phyloP scores from a whole-genome alignment of 2,113 vertebrate genomes.

The Etheostoma spectabile region DNA sequence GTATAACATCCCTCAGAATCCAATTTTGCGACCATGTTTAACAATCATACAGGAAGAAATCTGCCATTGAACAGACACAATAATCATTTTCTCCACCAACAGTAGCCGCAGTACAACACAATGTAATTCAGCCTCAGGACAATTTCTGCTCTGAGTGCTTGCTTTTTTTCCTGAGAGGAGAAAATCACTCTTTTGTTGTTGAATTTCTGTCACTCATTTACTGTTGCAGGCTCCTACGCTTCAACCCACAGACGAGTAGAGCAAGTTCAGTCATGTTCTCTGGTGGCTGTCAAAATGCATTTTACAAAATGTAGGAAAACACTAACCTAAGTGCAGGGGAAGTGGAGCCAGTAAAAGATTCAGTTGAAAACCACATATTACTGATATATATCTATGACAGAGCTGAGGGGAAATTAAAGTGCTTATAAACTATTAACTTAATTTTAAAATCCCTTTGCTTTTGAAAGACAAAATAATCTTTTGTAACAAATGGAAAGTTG shows the following conservation, averaged over 20 bases:
- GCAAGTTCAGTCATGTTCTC: slow-evolving; percentile 53
- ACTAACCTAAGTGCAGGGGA: slow-evolving; percentile 18
- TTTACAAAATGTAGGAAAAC: slow-evolving; percentile 39
- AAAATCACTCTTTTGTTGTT: slow-evolving; percentile 37
- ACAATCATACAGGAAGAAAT: background rate
- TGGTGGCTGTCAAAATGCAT: slow-evolving; percentile 57
- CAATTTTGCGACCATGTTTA: background rate
- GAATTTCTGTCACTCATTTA: slow-evolving; percentile 38
- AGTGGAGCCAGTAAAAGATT: background rate
- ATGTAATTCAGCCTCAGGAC: slow-evolving; percentile 23
- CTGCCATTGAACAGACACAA: background rate
- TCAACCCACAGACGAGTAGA: slow-evolving; percentile 45
- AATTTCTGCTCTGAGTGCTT: slow-evolving; percentile 11
- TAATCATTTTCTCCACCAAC: slow-evolving; percentile 1
- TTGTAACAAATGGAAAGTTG: too few relatives aligned
- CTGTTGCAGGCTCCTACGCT: slow-evolving; percentile 33
- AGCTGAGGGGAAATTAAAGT: background rate
- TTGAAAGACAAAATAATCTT: too few relatives aligned
- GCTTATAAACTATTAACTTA: background rate
- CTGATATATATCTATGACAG: background rate
- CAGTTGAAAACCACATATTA: background rate
- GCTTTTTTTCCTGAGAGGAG: background rate
- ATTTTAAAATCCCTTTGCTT: background rate
- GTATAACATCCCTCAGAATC: background rate
- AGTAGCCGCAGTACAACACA: background rate